Evolutionary conservation across 2,113 vertebrate species (phyloP), one percentile per base, ranked within the genome.

Genomic region (Ariopsis seemanni): DNA sequence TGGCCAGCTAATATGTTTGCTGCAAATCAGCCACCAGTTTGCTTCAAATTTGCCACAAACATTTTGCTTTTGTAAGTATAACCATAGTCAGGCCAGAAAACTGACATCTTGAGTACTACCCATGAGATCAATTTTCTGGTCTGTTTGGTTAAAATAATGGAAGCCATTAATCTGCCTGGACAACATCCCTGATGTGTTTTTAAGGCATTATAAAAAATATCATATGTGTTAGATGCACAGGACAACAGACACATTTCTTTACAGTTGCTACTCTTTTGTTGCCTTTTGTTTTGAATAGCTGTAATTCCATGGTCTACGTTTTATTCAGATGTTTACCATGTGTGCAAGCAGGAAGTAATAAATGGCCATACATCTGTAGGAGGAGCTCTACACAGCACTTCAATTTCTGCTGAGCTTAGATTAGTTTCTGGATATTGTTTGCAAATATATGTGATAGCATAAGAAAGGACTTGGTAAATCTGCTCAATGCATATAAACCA

Each of bases 251-350:
- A 86, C n/a, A 18, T 86, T 7, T 86, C 62, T 84, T 55, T 83
- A 67, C 18, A 80, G n/a, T 79, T 55, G 60, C 78, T 65, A 18
- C 84, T 88, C 65, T 79, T 81, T 30, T 50, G 30, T 65, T 85
- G 80, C 55, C 57, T 81, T 86, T 58, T 81, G 80, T 79, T 86
- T 57, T 75, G 74, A 87, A 85, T 82, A 87, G 71, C 78, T 14
- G 83, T 83, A 71, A 81, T 90, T 85, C 62, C 83, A 50, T 11
- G 14, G 48, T 71, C 34, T 88, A 15, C 34, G 17, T 82, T 88
- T 82, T 34, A 52, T 82, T 83, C 88, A 90, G 90, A 83, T 85
- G 85, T 88, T 72, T 71, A 79, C 87, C 88, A 88, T 87, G 85
- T 87, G 83, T 85, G 81, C 25, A 50, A 50, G 17, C 15, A 48